Base-by-base conservation (phyloP, 64 coral and sea anemone species). In the Montipora capricornis region DNA sequence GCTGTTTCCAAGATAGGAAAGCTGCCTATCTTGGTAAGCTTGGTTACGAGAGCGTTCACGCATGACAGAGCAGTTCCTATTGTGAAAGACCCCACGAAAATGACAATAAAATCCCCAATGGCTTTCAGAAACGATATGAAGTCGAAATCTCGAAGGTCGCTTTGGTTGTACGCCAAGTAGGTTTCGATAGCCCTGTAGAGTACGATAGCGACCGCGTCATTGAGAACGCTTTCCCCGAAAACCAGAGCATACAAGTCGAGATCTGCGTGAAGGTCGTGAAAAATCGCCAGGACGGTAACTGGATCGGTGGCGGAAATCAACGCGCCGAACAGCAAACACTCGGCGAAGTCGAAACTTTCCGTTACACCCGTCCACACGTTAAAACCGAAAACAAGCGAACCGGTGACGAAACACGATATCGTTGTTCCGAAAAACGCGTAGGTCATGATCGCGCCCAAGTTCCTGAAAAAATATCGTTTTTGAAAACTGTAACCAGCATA, bases 401-500 rank as follows among this genome's bases (percentile, higher is more conserved):
- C 98, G 17, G 95, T 96, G 8, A 81, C 92, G 47, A 99, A 17
- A 74, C 95, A 96, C 15, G 98, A 99, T 44, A 99, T 96, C 46
- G 92, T 96, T 7, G 98, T 99, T 13, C 98, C 98, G 66, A 99
- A 89, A 89, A 99, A 99, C 5, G 98, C 98, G 57, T 99, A 99
- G 2, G 92, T 99, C 89, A 99, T 59, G 51, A 99, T 99, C 8
- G 98, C 98, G 19, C 98, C 98, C 49, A 99, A 80, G 80, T 99
- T 99, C 22, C 98, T 78, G 74, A 99, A 99, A 57, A 99, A 99
- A 77, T 99, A 99, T 5, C 98, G 89, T 49, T 99, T 99, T 60
- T 96, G 95, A 90, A 99, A 96, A 70, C 95, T 99, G 69, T 99
- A 99, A 1, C 98, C 98, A 2, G 98, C 98, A 17, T 96, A 95